A percentile compares a stretch with the other conserved stretches of the same genome.
phyloP scores from a whole-genome alignment of 2,888 invertebrate species.

The Sturmia bella region DNA sequence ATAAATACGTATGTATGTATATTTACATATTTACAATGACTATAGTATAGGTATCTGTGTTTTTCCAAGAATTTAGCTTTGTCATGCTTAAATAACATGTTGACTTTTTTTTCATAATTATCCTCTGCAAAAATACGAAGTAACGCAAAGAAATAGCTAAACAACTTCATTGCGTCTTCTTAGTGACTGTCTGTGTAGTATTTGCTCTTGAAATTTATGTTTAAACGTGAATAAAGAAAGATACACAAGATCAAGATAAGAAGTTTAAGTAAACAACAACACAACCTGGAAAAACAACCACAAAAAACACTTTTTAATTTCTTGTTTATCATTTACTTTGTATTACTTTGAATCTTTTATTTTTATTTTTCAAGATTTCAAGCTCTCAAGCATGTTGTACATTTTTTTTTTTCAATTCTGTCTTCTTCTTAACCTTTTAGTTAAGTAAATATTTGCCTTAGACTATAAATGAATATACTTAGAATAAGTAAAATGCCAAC shows the following conservation, averaged over 20 bases:
- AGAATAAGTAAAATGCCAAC: slow-evolving; percentile 7
- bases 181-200: neutral
- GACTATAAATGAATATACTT: too few relatives aligned
- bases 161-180: slow-evolving; percentile 14
- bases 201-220: slow-evolving; percentile 50
- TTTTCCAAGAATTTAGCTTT: neutral
- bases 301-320: slow-evolving; percentile 54
- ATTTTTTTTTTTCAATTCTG: slow-evolving; percentile 3
- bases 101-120: slow-evolving; percentile 59
- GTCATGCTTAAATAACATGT: slow-evolving; percentile 39
- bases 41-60: neutral
- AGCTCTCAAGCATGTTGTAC: slow-evolving; percentile 37
- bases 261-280: neutral
- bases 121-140: slow-evolving; percentile 39
- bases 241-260: neutral
- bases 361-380: slow-evolving; percentile 44
- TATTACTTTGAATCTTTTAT: slow-evolving; percentile 30
- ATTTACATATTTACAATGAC: too few relatives aligned
- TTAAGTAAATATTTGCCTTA: neutral
- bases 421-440: neutral
- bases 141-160: neutral
- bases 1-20: neutral
- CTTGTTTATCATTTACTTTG: slow-evolving; percentile 52
- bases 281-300: neutral
- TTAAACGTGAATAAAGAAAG: slow-evolving; percentile 5